Conservation (phyloP, 2,888 invertebrate species). For the Conchocele bisecta region DNA sequence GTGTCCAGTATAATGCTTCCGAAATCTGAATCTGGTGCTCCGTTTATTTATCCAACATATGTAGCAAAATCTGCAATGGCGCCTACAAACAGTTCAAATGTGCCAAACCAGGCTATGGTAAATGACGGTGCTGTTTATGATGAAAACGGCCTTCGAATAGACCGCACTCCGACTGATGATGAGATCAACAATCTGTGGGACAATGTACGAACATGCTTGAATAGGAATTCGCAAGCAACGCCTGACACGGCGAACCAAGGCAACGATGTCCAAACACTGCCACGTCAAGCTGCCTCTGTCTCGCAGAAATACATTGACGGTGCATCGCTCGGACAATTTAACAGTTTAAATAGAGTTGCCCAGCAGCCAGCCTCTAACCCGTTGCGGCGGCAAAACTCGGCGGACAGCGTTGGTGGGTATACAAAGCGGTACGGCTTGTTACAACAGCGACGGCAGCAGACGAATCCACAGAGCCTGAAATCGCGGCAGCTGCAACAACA, state of each 20-base stretch:
- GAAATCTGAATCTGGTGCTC: conserved; percentile 46
- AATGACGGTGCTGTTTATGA: conserved; percentile 64
- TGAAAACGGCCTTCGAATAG: conserved; percentile 76
- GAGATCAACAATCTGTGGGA: conserved; percentile 82
- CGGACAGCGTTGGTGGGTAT: conserved; percentile 54
- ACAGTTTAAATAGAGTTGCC: conserved; percentile 55
- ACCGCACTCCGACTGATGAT: conserved; percentile 82
- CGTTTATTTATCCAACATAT: conserved; percentile 43
- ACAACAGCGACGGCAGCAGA: conserved; percentile 68
- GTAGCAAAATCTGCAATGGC: conserved; percentile 24
- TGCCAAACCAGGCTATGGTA: conserved; percentile 39
- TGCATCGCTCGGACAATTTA: conserved; percentile 64
- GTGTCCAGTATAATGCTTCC: conserved; percentile 55
- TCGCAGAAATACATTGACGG: conserved; percentile 78
- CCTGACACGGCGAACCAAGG: conserved; percentile 19
- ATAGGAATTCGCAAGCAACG: conserved; percentile 47
- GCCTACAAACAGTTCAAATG: conserved; percentile 40
- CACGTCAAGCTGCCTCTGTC: conserved; percentile 66
- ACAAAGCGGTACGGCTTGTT: conserved; percentile 64
- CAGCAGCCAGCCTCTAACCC: conserved; percentile 26
- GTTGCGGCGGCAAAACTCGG: conserved; percentile 46
- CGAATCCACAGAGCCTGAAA: conserved; percentile 62
- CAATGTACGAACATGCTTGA: conserved; percentile 78
- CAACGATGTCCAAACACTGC: conserved; percentile 24
- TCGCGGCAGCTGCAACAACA: conserved; percentile 30